Conservation (phyloP, 2,888 invertebrate species). For the Sclerodermus sp. region DNA sequence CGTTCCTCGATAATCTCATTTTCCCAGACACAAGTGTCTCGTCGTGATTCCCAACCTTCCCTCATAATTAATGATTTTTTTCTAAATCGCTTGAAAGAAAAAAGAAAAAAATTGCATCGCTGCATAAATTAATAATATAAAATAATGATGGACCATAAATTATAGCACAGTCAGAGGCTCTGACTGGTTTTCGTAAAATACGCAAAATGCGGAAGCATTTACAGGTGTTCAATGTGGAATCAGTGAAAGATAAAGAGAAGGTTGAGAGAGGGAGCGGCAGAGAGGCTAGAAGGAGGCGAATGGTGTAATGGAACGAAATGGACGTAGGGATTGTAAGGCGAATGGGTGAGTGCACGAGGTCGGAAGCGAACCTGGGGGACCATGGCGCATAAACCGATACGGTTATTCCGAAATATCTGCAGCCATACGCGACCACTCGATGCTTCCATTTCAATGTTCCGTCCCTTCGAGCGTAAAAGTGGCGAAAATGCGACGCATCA, state of each 20-base stretch:
- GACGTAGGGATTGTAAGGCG: constrained; percentile 26
- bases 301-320: constrained; percentile 16
- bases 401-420: constrained; percentile 49
- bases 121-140: too few species aligned
- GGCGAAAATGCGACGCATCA: constrained; percentile 38
- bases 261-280: constrained; percentile 1
- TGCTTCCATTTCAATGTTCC: constrained; percentile 54
- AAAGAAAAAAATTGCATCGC: too few species aligned
- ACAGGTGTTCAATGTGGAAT: not conserved
- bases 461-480: constrained; percentile 51
- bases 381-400: constrained; percentile 45
- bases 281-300: too few species aligned
- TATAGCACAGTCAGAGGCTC: not conserved
- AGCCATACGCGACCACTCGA: constrained; percentile 44
- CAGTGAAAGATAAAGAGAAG: not conserved
- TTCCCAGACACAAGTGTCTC: too few species aligned
- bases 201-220: not conserved
- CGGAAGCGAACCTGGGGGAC: constrained; percentile 28
- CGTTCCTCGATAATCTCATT: too few species aligned
- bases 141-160: too few species aligned
- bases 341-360: constrained; percentile 28
- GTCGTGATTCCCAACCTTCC: too few species aligned
- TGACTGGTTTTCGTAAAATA: not conserved
- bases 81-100: too few species aligned
- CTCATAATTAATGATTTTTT: too few species aligned